A percentile compares a stretch with the other conserved stretches of the same genome.
phyloP scores from a whole-genome alignment of 2,888 invertebrate species.

The Atherix ibis region DNA sequence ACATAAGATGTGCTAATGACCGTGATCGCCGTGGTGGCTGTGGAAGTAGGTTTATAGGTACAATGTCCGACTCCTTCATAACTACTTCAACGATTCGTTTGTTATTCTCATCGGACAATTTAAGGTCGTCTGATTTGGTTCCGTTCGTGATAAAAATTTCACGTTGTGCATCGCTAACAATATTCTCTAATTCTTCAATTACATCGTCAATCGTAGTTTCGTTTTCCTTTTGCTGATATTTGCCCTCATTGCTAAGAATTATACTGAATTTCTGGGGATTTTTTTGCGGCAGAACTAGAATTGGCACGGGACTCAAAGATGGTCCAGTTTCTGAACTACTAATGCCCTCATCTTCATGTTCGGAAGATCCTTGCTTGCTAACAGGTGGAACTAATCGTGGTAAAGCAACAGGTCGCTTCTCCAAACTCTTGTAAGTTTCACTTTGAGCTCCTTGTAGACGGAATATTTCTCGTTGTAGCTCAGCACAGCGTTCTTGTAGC shows the following conservation, averaged over 20 bases:
- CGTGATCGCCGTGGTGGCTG: slow-evolving; percentile 64
- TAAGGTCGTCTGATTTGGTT: not conserved
- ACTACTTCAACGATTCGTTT: slow-evolving; percentile 3
- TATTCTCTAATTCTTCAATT: slow-evolving; percentile 69
- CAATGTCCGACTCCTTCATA: slow-evolving; percentile 49
- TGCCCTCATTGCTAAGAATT: slow-evolving; percentile 6
- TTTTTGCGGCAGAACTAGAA: slow-evolving; percentile 31
- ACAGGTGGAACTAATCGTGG: slow-evolving; percentile 26
- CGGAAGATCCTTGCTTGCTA: slow-evolving; percentile 43
- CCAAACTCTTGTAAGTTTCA: slow-evolving; percentile 26
- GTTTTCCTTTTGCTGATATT: slow-evolving; percentile 31
- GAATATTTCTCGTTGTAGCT: slow-evolving; percentile 53
- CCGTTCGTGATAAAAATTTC: slow-evolving; percentile 34
- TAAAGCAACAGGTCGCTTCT: slow-evolving; percentile 25
- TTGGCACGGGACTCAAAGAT: slow-evolving; percentile 54
- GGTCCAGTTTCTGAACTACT: slow-evolving; percentile 61
- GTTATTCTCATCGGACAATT: slow-evolving; percentile 15
- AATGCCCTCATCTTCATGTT: slow-evolving; percentile 77
- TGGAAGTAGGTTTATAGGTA: slow-evolving; percentile 62
- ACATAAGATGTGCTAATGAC: slow-evolving; percentile 52
- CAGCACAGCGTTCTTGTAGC: slow-evolving; percentile 58
- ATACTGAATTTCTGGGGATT: slow-evolving; percentile 38
- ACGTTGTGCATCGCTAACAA: slow-evolving; percentile 70
- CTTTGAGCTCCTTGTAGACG: slow-evolving; percentile 35
- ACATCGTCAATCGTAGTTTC: slow-evolving; percentile 74